Percentiles rank a stretch among this genome's conserved stretches.
Conservation (phyloP, 2,797 vertebrate species). For the Danio kyathit region DNA sequence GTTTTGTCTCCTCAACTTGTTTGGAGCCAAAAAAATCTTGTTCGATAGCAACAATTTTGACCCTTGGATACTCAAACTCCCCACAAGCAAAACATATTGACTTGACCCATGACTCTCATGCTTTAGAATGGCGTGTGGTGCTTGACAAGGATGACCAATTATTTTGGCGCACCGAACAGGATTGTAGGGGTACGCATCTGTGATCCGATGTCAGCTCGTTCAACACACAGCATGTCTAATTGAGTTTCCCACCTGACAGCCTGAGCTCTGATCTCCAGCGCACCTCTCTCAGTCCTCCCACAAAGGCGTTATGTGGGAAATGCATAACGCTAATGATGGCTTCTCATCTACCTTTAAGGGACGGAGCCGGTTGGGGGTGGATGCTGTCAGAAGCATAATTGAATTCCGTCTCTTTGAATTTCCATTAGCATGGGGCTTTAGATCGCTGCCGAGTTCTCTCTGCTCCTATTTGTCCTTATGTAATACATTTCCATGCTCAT, state of each 20-base stretch:
- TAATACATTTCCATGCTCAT: constrained; percentile 61
- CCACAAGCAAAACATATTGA: background rate
- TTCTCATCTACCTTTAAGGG: constrained; percentile 41
- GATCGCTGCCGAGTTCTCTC: constrained; percentile 43
- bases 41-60: background rate
- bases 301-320: constrained; percentile 33
- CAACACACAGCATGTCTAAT: constrained; percentile 46
- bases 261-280: constrained; percentile 9
- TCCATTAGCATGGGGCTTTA: constrained; percentile 56
- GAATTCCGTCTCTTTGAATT: constrained; percentile 67
- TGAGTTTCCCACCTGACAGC: constrained; percentile 54
- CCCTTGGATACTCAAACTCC: background rate
- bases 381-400: constrained; percentile 59
- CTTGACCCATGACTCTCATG: background rate
- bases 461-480: constrained; percentile 46
- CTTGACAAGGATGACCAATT: constrained; percentile 58
- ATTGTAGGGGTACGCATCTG: constrained; percentile 65
- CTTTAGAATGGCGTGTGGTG: constrained; percentile 4
- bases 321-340: constrained; percentile 43
- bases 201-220: constrained; percentile 68
- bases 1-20: background rate
- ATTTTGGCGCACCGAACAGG: constrained; percentile 6
- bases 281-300: constrained; percentile 18
- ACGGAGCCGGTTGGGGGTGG: constrained; percentile 15
- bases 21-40: background rate